phyloP scores from a whole-genome alignment of 2,888 invertebrate species.

The Lithodes maja region DNA sequence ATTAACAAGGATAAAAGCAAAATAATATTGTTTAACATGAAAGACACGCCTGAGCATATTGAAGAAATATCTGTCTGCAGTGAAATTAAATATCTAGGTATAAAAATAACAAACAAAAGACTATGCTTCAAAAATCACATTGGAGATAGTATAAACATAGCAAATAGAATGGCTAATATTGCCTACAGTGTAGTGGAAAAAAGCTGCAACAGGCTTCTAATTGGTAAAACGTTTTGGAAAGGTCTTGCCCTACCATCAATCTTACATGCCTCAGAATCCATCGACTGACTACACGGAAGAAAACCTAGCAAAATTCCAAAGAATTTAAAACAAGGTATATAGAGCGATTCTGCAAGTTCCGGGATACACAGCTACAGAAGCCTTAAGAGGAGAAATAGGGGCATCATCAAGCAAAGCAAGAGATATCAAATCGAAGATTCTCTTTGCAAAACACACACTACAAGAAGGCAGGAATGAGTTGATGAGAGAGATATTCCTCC shows the following conservation, averaged over 20 bases:
- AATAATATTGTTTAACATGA: neutral
- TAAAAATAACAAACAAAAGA: neutral
- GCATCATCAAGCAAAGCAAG: too few relatives aligned
- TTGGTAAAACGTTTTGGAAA: neutral
- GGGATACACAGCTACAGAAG: too few relatives aligned
- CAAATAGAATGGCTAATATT: neutral
- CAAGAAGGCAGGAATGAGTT: too few relatives aligned
- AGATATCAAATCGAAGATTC: too few relatives aligned
- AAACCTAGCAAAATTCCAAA: neutral
- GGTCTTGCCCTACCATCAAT: neutral
- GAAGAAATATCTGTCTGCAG: neutral
- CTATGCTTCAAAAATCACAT: neutral
- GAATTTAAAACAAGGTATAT: neutral
- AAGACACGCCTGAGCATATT: neutral
- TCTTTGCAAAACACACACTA: too few relatives aligned
- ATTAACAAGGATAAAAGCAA: slow-evolving; percentile 18
- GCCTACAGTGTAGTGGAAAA: neutral
- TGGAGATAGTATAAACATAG: neutral
- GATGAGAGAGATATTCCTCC: too few relatives aligned
- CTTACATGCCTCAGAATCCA: neutral
- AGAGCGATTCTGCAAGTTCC: neutral
- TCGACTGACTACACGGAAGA: neutral
- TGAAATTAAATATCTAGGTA: neutral
- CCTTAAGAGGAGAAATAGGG: too few relatives aligned
- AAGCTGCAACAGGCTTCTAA: neutral